Conservation (phyloP, 2,888 invertebrate genomes). For the Bombylius major region DNA sequence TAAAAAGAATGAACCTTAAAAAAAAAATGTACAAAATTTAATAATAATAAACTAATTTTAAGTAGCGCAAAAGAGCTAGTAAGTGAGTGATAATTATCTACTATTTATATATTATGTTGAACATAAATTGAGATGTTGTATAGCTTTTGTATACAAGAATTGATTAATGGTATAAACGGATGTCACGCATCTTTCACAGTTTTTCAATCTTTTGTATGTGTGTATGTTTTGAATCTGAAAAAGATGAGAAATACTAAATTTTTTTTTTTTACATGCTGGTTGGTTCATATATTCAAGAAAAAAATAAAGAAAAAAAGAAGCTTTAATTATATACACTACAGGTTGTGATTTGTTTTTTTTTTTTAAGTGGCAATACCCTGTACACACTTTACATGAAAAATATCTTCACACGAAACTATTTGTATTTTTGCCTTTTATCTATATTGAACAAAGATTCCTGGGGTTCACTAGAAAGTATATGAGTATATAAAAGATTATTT, state of each 20-base stretch:
- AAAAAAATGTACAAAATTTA: neutral
- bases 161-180: constrained; percentile 10
- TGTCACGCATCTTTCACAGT: constrained; percentile 3
- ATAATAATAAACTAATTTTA: constrained; percentile 14
- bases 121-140: constrained; percentile 14
- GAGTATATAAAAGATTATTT: neutral
- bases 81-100: constrained; percentile 5
- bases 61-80: constrained; percentile 9
- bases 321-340: too few relatives aligned
- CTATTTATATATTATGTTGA: constrained; percentile 1
- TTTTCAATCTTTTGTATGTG: neutral
- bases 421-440: too few relatives aligned
- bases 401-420: too few relatives aligned
- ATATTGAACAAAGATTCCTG: neutral
- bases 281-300: too few relatives aligned
- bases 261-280: too few relatives aligned
- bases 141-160: constrained; percentile 8
- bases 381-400: too few relatives aligned
- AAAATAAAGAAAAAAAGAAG: too few relatives aligned
- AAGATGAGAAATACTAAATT: too few relatives aligned
- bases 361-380: too few relatives aligned
- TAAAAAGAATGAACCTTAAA: too few relatives aligned
- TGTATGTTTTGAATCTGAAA: too few relatives aligned
- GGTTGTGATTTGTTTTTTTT: too few relatives aligned
- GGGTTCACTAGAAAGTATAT: constrained; percentile 1